phyloP scores from a whole-genome alignment of 2,888 invertebrate species.

The Pristionchus mayeri region DNA sequence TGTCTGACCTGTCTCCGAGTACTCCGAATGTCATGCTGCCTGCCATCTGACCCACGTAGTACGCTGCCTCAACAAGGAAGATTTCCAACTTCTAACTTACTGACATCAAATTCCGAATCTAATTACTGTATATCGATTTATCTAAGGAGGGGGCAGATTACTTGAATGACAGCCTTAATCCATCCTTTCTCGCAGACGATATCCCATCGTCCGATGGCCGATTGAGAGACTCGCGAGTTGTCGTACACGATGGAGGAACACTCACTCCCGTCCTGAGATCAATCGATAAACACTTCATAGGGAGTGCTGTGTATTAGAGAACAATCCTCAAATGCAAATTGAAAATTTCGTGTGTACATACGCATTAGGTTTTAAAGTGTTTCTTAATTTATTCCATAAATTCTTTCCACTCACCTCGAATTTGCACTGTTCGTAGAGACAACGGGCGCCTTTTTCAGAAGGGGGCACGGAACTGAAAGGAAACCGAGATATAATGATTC shows the following conservation, averaged over 20 bases:
- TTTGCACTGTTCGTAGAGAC: conserved; percentile 25
- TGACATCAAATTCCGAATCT: not conserved
- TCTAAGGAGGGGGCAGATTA: not conserved
- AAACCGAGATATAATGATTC: not conserved
- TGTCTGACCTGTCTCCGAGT: conserved; percentile 73
- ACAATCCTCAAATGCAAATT: not conserved
- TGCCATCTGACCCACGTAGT: conserved; percentile 75
- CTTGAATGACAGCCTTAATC: conserved; percentile 70
- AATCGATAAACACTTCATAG: not conserved
- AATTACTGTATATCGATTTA: no score
- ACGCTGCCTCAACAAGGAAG: conserved; percentile 62
- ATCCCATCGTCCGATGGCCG: conserved; percentile 74
- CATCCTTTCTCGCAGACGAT: conserved; percentile 71
- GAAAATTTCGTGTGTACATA: not conserved
- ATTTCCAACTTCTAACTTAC: not conserved
- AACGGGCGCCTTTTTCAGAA: conserved; percentile 3
- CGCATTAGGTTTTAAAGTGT: no score
- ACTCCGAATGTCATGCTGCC: conserved; percentile 75
- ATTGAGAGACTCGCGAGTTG: conserved; percentile 63
- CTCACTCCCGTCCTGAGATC: not conserved
- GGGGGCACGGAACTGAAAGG: not conserved
- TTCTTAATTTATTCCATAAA: not conserved
- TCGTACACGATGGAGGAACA: conserved; percentile 63
- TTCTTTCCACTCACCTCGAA: not conserved
- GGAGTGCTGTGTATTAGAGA: not conserved